These are phyloP conservation scores for Nasonia giraulti DNA, from an alignment of 1,140 invertebrate species.

Conservation along the genomic window DNA sequence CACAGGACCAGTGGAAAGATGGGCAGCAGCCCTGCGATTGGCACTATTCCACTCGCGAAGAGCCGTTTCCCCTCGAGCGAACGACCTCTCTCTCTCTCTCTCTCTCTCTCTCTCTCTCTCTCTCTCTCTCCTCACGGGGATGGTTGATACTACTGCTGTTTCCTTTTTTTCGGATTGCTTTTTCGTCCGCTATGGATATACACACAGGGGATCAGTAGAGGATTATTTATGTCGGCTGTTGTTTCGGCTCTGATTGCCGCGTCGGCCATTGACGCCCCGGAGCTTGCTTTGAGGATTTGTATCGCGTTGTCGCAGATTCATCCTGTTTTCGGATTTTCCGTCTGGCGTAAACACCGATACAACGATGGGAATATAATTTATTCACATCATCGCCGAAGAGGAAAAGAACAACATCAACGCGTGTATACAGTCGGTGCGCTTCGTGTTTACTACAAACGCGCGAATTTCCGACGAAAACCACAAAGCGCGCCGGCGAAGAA, in stretches of 20 bases:
- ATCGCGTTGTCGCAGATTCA: too few relatives aligned
- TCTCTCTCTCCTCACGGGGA: too few relatives aligned
- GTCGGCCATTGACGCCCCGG: too few relatives aligned
- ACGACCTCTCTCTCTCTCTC: not conserved
- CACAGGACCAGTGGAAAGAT: not conserved
- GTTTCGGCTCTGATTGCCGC: not conserved
- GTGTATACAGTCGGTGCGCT: too few relatives aligned
- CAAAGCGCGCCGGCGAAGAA: not conserved
- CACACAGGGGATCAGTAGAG: not conserved
- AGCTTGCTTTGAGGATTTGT: too few relatives aligned
- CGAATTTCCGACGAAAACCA: not conserved
- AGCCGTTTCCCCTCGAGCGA: not conserved
- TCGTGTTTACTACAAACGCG: not conserved
- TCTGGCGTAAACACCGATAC: too few relatives aligned
- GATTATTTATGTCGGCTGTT: not conserved
- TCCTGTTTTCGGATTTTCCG: too few relatives aligned
- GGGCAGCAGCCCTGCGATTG: conserved; percentile 2
- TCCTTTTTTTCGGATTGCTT: not conserved
- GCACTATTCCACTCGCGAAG: conserved; percentile 23
- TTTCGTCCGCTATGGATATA: not conserved
- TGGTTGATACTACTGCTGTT: not conserved
- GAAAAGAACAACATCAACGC: not conserved
- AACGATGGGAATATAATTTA: not conserved
- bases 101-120: too few relatives aligned
- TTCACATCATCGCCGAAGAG: not conserved